phyloP scores from a whole-genome alignment of 2,888 invertebrate genomes.

The Macroteleia sp. region DNA sequence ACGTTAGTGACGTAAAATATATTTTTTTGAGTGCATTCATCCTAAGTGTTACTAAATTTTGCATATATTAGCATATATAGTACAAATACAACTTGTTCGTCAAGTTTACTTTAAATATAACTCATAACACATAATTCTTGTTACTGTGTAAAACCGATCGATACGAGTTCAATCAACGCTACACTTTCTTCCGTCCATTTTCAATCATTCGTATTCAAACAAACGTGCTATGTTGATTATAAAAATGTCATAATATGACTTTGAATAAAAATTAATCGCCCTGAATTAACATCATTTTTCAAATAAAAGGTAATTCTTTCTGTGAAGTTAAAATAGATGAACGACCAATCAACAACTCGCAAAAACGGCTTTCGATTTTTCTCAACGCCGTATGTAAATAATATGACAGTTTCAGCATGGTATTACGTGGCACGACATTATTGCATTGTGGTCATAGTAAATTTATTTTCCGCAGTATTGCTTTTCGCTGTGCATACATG shows the following conservation, averaged over 20 bases:
- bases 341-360: slow-evolving; percentile 11
- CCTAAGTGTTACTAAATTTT: slow-evolving; percentile 7
- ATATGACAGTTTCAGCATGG: slow-evolving; percentile 40
- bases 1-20: not conserved
- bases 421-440: slow-evolving; percentile 55
- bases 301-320: not conserved
- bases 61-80: slow-evolving; percentile 38
- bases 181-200: not conserved
- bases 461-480: slow-evolving; percentile 59
- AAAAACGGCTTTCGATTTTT: slow-evolving; percentile 48
- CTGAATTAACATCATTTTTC: no score
- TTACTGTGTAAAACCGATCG: slow-evolving; percentile 25
- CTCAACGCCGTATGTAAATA: slow-evolving; percentile 47
- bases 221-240: no score
- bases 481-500: slow-evolving; percentile 32
- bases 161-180: slow-evolving; percentile 40
- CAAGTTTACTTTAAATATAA: slow-evolving; percentile 44
- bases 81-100: slow-evolving; percentile 17
- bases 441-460: slow-evolving; percentile 55
- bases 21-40: slow-evolving; percentile 24
- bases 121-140: slow-evolving; percentile 17
- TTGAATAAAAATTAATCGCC: no score
- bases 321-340: slow-evolving; percentile 3
- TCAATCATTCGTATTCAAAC: no score
- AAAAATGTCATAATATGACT: no score